Evolutionary conservation across 2,888 invertebrate genomes (phyloP), one percentile per base, ranked within the genome.

Genomic region (Sussaba pulchella): DNA sequence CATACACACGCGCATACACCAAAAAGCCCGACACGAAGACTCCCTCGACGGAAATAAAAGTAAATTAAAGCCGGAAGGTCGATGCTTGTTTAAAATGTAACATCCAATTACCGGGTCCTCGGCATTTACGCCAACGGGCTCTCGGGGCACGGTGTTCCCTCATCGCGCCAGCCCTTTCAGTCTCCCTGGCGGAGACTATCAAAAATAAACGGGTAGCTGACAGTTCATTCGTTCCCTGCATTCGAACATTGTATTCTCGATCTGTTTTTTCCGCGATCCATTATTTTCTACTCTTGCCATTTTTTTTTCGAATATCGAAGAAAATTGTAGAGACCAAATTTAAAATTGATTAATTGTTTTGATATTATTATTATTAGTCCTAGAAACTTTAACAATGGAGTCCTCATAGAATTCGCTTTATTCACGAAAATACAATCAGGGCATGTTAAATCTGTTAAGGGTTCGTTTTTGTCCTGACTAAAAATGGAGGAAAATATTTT

Each of bases 1-100:
- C 26, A 14, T 57, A 9, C 31, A 31, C 31, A 6, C 17, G 6
- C 31, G 6, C 31, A 31, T 31, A 31, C 31, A 31, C 31, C 4
- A 31, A 31, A 31, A 9, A 57, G 31, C 71, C 61, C 45, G 41
- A 41, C 45, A 80, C 83, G 81, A 85, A 86, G 85, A 88, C 85
- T 89, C 89, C 87, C 89, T 67, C 39, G 87, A 77, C 83, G 85
- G 82, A 86, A 87, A 88, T 89, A 89, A 89, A 89, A 89, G 86
- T 89, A 89, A 88, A 89, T 89, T 89, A 88, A 88, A 89, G 86
- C 83, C 83, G 67, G 70, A 61, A 69, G 57, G 74, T 31, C 59
- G 83, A 63, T 71, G 86, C 82, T 87, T 85, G 86, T 88, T 88
- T 86, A 87, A 88, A 89, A 88, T 88, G 86, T 87, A 89, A 88